Base-by-base conservation (phyloP, 2,888 invertebrate species). In the Itoplectis maculator region DNA sequence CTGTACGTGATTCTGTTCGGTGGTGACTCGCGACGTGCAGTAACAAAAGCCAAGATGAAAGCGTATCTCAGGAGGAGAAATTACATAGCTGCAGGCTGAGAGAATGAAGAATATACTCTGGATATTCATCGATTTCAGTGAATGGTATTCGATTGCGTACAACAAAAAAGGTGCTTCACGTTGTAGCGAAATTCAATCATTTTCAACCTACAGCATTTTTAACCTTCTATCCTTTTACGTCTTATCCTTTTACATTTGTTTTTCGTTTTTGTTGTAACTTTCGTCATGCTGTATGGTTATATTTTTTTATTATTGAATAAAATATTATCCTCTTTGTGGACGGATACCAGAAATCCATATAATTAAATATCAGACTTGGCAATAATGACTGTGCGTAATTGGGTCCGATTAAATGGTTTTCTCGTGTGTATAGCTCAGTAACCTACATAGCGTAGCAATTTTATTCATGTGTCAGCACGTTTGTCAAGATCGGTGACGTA, bases 391-490 rank as follows among this genome's bases (percentile, higher is more conserved):
- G 59, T 40, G 42, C 78, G 69, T 81, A 86, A 85, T 85, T 84
- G 78, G n/a, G 54, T 61, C 35, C 72, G 29, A 88, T 90, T 88
- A 88, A 65, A 20, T 29, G 85, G 86, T 56, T 87, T 84, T 69
- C 79, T 89, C 86, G 84, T 82, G 88, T 89, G 88, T 88, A 83
- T 89, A 90, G 86, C 72, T 2, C 73, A 83, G 83, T 78, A 86
- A 88, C 87, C 86, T 85, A 87, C 82, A 86, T 86, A 80, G 83
- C 59, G 82, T 42, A 42, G 85, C 79, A 87, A 85, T 89, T 88
- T 87, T 83, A 86, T 87, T 86, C 85, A 88, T 79, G 79, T 86
- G 84, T 81, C 86, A 86, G 37, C 18, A 42, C 11, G 59, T 59
- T n/a, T n/a, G 59, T 15, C 35, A n/a, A 59, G 29, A 6, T 0